A percentile compares a stretch with the other conserved stretches of the same genome.
Conservation (phyloP, 2,797 vertebrate species). For the Monodelphis domestica region DNA sequence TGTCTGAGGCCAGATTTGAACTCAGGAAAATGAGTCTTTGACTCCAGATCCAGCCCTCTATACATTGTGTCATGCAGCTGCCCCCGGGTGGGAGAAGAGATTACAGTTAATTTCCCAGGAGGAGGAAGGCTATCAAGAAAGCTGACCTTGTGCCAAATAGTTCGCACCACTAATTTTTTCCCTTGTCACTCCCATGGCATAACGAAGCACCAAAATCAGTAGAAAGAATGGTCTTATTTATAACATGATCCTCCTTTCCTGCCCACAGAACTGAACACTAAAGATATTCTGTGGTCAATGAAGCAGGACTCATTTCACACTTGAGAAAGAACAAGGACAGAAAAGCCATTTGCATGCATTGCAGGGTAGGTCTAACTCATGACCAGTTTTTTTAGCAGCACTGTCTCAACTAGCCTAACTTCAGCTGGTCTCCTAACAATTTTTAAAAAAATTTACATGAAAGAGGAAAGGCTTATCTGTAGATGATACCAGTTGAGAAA, state of each 20-base stretch:
- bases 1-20: no score
- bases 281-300: slow-evolving; percentile 23
- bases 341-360: slow-evolving; percentile 52
- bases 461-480: not conserved
- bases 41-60: no score
- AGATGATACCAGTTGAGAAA: not conserved
- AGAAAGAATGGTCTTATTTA: not conserved
- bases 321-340: slow-evolving; percentile 63
- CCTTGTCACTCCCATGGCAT: not conserved
- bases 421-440: not conserved
- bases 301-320: slow-evolving; percentile 72
- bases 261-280: slow-evolving; percentile 40
- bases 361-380: not conserved
- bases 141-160: not conserved
- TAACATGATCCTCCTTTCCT: not conserved
- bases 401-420: not conserved
- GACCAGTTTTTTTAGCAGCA: slow-evolving; percentile 53
- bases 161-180: not conserved
- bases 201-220: not conserved
- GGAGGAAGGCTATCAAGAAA: not conserved
- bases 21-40: no score
- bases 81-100: no score
- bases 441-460: not conserved
- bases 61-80: no score
- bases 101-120: not conserved